Base-by-base conservation (phyloP, 2,888 invertebrate genomes). In the Cephus runcator region DNA sequence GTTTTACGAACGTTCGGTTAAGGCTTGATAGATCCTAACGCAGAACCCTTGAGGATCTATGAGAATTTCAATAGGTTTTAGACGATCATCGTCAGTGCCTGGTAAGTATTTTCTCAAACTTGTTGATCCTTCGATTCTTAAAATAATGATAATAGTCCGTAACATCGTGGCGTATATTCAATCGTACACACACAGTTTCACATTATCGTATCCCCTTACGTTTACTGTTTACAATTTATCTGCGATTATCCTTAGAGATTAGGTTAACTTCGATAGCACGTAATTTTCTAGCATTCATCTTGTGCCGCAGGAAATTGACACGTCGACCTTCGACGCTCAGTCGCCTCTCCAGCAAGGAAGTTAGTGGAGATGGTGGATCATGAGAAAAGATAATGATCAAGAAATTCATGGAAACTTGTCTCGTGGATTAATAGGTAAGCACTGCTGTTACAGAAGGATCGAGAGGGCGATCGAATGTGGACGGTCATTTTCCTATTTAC, bases 111-210 rank as follows among this genome's bases (percentile, higher is more conserved):
- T 23, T 6, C 23, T 56, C 0, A 56, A 23, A 2, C 0, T 23
- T 56, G 23, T 40, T 56, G 56, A 56, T 56, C 23, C 56, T 56
- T 56, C 9, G 23, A 56, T 23, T 23, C 56, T 56, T 56, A 56
- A 23, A 23, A 56, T 56, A 56, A 56, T 23, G 23, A 23, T 56
- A 23, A 75, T 69, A 71, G 40, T 78, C 76, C 79, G 34, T 71
- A 78, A 81, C 77, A 77, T 80, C 77, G 69, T 68, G 80, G 81
- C 81, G 80, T 80, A 77, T 80, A 82, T 81, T 82, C 84, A 83
- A 76, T 81, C 81, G 77, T 80, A 81, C 80, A 78, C 81, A 80
- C 81, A 81, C 81, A 79, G 79, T 79, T 34, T 56, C 69, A 73
- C 79, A 75, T 74, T 79, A 77, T 75, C 36, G 69, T 69, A 40